A percentile compares a stretch with the other conserved stretches of the same genome.
phyloP scores from a whole-genome alignment of 2,888 invertebrate genomes.

The Hermaeophaga mercurialis region DNA sequence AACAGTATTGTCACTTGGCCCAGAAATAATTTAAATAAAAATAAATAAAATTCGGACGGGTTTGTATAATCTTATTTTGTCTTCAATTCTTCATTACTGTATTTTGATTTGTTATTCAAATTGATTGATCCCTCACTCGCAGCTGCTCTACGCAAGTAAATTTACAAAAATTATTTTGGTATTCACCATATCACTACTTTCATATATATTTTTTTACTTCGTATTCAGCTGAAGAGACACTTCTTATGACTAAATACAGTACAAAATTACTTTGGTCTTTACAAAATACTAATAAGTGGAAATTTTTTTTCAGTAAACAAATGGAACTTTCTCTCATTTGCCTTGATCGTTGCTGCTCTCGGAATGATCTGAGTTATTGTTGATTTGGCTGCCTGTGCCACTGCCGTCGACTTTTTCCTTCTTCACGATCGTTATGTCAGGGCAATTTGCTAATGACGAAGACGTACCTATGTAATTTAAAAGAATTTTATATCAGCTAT shows the following conservation, averaged over 20 bases:
- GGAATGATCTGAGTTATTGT: slow-evolving; percentile 59
- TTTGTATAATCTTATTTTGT: too few relatives aligned
- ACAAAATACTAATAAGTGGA: slow-evolving; percentile 58
- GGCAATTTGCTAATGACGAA: slow-evolving; percentile 61
- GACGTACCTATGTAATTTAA: slow-evolving; percentile 22
- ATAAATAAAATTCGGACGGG: too few relatives aligned
- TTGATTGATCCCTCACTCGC: slow-evolving; percentile 12
- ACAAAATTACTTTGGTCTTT: slow-evolving; percentile 59
- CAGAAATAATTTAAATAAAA: too few relatives aligned
- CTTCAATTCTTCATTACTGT: too few relatives aligned
- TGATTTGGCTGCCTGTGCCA: slow-evolving; percentile 53
- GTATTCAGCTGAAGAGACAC: slow-evolving; percentile 35
- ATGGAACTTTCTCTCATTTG: slow-evolving; percentile 47
- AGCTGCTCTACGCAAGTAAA: slow-evolving; percentile 18
- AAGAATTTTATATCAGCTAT: slow-evolving; percentile 34
- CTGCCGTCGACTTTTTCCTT: slow-evolving; percentile 59
- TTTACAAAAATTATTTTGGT: slow-evolving; percentile 49
- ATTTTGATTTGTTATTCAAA: too few relatives aligned
- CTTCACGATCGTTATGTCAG: slow-evolving; percentile 66
- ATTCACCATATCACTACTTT: slow-evolving; percentile 49
- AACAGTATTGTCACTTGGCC: too few relatives aligned
- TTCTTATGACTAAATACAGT: slow-evolving; percentile 45
- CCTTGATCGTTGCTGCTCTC: slow-evolving; percentile 51
- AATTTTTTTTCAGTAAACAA: slow-evolving; percentile 43
- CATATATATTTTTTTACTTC: slow-evolving; percentile 13